Evolutionary conservation across 1,140 invertebrate species (phyloP), one percentile per base, ranked within the genome.

Genomic region (Lasioglossum baleicum): DNA sequence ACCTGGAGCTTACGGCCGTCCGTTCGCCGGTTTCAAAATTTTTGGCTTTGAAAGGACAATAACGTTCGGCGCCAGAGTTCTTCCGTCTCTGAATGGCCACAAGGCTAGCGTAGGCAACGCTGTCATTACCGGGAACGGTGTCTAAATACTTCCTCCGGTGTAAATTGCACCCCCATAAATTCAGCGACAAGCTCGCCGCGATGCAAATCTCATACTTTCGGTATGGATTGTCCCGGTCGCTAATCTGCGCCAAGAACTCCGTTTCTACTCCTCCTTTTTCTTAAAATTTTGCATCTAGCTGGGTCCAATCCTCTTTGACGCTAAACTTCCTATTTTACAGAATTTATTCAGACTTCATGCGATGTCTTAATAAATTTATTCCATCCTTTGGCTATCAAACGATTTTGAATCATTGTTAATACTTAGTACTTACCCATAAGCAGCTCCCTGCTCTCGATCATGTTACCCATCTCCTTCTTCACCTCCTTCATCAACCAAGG

Each of bases 401-500:
- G 35, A 35, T 35, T 1, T 26, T 26, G 26, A 26, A 26, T 26
- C 26, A 26, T 0, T 26, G 26, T 26, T 26, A 35, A 35, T 2
- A 77, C 58, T 26, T 26, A 35, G 3, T 2, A 77, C 58, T 89
- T 91, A 96, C 96, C 96, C 90, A 95, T 95, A 31, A 98, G 93
- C 48, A 98, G 94, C 88, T 97, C 95, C 69, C 96, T 94, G 75
- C 96, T 97, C 82, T 96, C 95, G 66, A 97, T 95, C 90, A 97
- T 95, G 65, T 95, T 95, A 61, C 97, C 95, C 80, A 98, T 94
- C 92, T 98, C 96, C 73, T 94, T 93, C 56, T 96, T 95, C 20
- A 98, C 96, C 91, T 97, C 96, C 20, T 95, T 95, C 91, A 97
- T 95, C 79, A 98, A 92, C 97, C 97, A 98, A n/a, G 97, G 96